phyloP scores from a whole-genome alignment of 2,113 vertebrate genomes.

The Acanthisitta chloris region DNA sequence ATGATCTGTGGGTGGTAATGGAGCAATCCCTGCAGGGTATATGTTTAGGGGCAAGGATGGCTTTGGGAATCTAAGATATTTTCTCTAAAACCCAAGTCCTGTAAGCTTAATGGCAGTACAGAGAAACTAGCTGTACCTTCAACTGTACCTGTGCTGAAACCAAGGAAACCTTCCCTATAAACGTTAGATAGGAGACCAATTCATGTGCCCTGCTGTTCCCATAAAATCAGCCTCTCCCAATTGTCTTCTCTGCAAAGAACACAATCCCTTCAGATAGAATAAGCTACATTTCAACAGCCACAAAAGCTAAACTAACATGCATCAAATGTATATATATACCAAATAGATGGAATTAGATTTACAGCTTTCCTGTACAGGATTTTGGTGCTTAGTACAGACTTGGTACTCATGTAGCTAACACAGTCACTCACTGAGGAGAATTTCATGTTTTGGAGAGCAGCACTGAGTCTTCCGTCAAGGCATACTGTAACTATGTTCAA shows the following conservation, averaged over 20 bases:
- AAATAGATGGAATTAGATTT: not conserved
- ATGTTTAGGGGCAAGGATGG: not conserved
- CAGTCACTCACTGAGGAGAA: not conserved
- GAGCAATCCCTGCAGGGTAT: not conserved
- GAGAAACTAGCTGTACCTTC: not conserved
- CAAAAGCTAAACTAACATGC: not conserved
- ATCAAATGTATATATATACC: not conserved
- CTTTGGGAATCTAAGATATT: not conserved
- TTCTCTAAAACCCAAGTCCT: not conserved
- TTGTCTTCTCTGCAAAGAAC: not conserved
- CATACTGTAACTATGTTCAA: not conserved
- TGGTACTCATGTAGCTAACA: not conserved
- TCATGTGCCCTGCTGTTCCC: not conserved
- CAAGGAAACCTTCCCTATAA: not conserved
- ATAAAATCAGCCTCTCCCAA: slow-evolving; percentile 22
- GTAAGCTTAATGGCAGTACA: not conserved
- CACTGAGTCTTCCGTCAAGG: not conserved
- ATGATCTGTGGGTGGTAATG: not conserved
- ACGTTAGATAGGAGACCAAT: not conserved
- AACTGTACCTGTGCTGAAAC: not conserved
- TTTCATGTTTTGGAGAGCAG: not conserved
- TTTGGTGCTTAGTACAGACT: not conserved
- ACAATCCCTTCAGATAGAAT: not conserved
- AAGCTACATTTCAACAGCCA: not conserved
- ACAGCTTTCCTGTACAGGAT: not conserved